Evolutionary conservation across 1,140 invertebrate species (phyloP).

Genomic region (Plodia interpunctella): DNA sequence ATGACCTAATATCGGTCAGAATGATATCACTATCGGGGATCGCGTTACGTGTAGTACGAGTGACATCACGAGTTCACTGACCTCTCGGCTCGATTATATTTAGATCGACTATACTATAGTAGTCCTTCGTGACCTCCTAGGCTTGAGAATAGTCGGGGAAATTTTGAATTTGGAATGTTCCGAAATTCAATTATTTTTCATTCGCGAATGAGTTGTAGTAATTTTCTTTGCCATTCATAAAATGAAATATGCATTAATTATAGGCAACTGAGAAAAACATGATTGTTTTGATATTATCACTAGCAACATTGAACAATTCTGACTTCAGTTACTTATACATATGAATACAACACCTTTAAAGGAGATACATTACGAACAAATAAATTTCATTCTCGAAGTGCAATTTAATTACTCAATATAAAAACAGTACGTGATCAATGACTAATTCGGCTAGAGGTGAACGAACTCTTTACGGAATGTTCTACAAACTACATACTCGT

Average conservation of each 20-base stretch:
- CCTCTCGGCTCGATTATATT: neutral
- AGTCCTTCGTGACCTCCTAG: neutral
- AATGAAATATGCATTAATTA: too few species aligned
- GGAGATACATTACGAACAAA: too few species aligned
- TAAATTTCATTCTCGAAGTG: too few species aligned
- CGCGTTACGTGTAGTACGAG: slow-evolving; percentile 8
- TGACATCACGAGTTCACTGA: slow-evolving; percentile 38
- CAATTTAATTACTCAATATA: neutral
- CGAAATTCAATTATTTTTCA: too few species aligned
- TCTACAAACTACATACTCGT: neutral
- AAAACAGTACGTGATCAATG: neutral
- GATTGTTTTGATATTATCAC: too few species aligned
- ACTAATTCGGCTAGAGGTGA: neutral
- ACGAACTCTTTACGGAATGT: neutral
- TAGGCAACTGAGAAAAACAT: too few species aligned
- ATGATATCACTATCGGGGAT: slow-evolving; percentile 12
- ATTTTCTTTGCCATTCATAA: too few species aligned
- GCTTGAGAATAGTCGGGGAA: neutral
- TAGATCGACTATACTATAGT: neutral
- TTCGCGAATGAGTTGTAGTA: too few species aligned
- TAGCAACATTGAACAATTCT: too few species aligned
- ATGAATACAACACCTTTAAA: too few species aligned
- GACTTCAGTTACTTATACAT: too few species aligned
- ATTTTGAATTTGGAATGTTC: neutral
- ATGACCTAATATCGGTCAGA: slow-evolving; percentile 44